Conservation (phyloP, 2,113 vertebrate genomes). For the Hystrix cristata region DNA sequence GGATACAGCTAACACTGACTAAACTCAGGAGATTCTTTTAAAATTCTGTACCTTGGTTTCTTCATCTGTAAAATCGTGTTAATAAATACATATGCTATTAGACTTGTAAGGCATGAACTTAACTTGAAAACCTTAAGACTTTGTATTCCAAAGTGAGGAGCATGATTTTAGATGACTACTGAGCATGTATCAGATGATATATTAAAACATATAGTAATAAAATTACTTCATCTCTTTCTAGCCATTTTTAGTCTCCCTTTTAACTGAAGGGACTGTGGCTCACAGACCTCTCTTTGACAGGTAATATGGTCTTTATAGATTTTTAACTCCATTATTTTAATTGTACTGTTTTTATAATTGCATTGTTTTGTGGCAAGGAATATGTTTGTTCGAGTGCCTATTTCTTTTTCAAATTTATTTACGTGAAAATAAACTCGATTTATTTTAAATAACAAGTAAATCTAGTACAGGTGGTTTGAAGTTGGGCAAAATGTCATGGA, state of each 20-base stretch:
- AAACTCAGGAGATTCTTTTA: neutral
- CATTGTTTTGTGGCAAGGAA: neutral
- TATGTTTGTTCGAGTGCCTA: neutral
- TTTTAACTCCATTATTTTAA: conserved; percentile 38
- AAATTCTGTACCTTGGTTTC: neutral
- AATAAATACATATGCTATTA: neutral
- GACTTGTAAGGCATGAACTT: neutral
- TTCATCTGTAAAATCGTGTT: neutral
- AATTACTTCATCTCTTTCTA: neutral
- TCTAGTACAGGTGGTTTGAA: neutral
- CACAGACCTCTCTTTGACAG: neutral
- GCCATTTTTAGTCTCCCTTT: neutral
- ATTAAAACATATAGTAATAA: neutral
- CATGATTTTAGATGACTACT: neutral
- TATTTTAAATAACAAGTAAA: neutral
- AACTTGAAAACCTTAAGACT: neutral
- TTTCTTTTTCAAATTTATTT: conserved; percentile 20
- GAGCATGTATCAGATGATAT: neutral
- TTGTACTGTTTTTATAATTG: neutral
- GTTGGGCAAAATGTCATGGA: conserved; percentile 13
- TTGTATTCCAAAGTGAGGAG: neutral
- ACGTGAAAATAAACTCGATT: conserved; percentile 5
- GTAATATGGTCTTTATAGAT: neutral
- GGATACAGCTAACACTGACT: neutral
- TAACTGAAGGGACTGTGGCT: neutral